Evolutionary conservation across 2,888 invertebrate species (phyloP), one percentile per base, ranked within the genome.

Genomic region (Serrognathus titanus): DNA sequence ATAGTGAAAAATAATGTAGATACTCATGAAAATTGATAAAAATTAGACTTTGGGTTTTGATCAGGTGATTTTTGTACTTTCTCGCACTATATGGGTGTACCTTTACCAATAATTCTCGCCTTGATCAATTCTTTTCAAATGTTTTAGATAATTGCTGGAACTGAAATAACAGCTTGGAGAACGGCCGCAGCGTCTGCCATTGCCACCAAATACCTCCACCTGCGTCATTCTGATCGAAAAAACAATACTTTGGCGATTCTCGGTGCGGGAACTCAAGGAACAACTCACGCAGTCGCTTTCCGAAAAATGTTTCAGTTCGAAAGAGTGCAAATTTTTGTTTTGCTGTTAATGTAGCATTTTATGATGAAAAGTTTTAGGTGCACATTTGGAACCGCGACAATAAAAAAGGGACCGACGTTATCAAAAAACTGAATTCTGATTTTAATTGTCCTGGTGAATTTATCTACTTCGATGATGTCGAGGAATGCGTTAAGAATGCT

Each of bases 101-200:
- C 20, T 20, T 20, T 20, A 20, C 20, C 20, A 20, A 6, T 31
- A 48, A 43, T 16, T 43, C 3, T 1, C 7, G 40, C 6, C n/a
- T 43, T 13, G 4, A 13, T 43, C 1, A 0, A 43, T 43, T 13
- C 10, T 43, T n/a, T 13, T 8, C 3, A 36, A 45, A 53, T 38
- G 8, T 64, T 68, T 48, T 55, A 79, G 79, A 69, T 79, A 5
- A 72, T 84, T 64, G 80, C 79, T 51, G 83, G 75, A 12, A 81
- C 79, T 1, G 79, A 80, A 55, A 81, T 84, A 13, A 84, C 84
- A 5, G 79, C 78, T 0, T 81, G 82, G 81, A 75, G 84, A 58
- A 84, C 84, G 1, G 83, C 82, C 0, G 80, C 82, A n/a, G 82
- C 83, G 2, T 83, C 83, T 0, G 72, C 80, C 46, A 78, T 82